Percentiles rank a stretch among this genome's conserved stretches.
phyloP scores from a whole-genome alignment of 64 coral and sea anemone species.

The Pachyseris speciosa region DNA sequence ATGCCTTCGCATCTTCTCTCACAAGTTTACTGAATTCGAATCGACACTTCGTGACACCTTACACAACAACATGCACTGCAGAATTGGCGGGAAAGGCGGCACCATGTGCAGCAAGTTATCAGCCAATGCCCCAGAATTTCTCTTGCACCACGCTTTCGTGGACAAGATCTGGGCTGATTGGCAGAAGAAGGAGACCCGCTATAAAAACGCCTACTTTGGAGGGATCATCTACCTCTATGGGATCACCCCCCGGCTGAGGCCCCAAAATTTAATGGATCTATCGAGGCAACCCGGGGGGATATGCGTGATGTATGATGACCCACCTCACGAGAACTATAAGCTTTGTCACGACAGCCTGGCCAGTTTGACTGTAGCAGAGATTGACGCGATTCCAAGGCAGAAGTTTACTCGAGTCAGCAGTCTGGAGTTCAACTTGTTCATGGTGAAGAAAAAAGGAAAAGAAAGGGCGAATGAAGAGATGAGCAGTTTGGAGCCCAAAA shows the following conservation, averaged over 20 bases:
- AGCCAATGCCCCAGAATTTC: conserved; percentile 92
- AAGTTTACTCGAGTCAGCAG: conserved; percentile 34
- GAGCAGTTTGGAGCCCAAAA: conserved; percentile 9
- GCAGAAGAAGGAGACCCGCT: conserved; percentile 76
- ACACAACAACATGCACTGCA: conserved; percentile 93
- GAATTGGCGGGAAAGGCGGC: conserved; percentile 74
- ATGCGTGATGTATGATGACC: conserved; percentile 83
- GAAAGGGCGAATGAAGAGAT: conserved; percentile 4
- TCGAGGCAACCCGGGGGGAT: conserved; percentile 70
- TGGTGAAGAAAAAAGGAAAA: conserved; percentile 62
- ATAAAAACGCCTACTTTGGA: conserved; percentile 60
- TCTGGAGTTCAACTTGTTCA: conserved; percentile 66
- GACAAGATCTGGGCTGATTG: conserved; percentile 93
- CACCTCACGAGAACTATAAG: conserved; percentile 53
- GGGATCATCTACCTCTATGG: not conserved
- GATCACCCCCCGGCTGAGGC: conserved; percentile 12
- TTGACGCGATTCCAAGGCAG: conserved; percentile 67
- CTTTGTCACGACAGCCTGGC: conserved; percentile 53
- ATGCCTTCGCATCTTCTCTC: conserved; percentile 48
- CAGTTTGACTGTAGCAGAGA: conserved; percentile 35
- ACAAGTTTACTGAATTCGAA: conserved; percentile 77
- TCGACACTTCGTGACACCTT: conserved; percentile 74
- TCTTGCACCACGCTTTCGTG: conserved; percentile 83
- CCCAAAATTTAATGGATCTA: conserved; percentile 58
- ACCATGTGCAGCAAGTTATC: conserved; percentile 82